Base-by-base conservation (phyloP, 1,140 invertebrate genomes). In the Riptortus pedestris region DNA sequence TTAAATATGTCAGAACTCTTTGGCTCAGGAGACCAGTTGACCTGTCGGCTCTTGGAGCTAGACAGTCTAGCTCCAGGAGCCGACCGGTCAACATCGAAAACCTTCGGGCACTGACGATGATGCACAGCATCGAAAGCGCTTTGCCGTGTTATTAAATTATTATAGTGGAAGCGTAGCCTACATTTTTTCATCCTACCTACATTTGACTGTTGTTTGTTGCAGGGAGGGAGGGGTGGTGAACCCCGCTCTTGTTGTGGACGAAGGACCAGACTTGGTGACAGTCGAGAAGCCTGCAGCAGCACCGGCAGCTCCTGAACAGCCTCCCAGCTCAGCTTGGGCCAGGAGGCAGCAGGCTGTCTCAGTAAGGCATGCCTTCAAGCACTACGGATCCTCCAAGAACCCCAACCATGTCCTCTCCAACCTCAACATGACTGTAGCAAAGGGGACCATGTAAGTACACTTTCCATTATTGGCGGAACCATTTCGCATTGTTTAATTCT, bases 341-440 rank as follows among this genome's bases (percentile, higher is more conserved):
- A 79, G 85, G 69, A 80, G 83, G 68, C 86, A 89, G 72, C 84
- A 90, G 63, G 90, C 89, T 9, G 87, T 92, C 22, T 87, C 85
- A 70, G 88, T 93, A 14, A 77, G 87, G 66, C 82, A 89, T 70
- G 88, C 91, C 4, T 89, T 85, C 79, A 94, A 94, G 74, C 82
- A 83, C 67, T 94, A 94, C 73, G 91, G 91, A 48, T 85, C 85
- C 70, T 88, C 85, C 72, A 89, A 86, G 70, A 85, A 85, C 64
- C 85, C 87, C 18, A 86, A 88, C 70, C 84, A 86, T 51, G 90
- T 94, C 27, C 79, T 96, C 52, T 85, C 86, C 68, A 88, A 90
- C 69, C 81, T 94, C 22, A 89, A 87, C 75, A 91, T 94, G 87
- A 91, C 88, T 43, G 91, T 95, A 47, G 85, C 87, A 52, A 91